phyloP scores from a whole-genome alignment of 2,113 vertebrate genomes.

The Salminus brasiliensis region DNA sequence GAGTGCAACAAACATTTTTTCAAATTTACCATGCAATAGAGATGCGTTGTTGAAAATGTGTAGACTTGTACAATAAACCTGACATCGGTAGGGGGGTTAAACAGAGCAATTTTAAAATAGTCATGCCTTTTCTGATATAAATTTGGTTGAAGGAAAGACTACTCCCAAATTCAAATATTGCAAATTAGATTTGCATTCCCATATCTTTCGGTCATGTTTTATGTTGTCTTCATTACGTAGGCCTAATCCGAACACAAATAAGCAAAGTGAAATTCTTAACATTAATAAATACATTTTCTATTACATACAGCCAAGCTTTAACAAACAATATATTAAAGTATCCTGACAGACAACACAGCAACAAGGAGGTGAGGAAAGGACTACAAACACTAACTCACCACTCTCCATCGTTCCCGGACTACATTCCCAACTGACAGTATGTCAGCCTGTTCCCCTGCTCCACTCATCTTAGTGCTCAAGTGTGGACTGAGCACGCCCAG shows the following conservation, averaged over 20 bases:
- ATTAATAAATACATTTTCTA: not conserved
- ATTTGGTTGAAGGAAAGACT: not conserved
- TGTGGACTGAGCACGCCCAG: slow-evolving; percentile 63
- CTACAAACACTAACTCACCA: slow-evolving; percentile 89
- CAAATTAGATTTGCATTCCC: not conserved
- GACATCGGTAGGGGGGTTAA: not conserved
- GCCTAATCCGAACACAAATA: not conserved
- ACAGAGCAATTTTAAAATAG: not conserved
- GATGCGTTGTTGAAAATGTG: not conserved
- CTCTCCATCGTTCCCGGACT: slow-evolving; percentile 98
- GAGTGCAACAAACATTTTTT: not conserved
- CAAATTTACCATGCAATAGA: not conserved
- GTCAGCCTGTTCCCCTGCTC: slow-evolving; percentile 92
- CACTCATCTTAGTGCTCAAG: slow-evolving; percentile 88
- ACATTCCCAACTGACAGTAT: slow-evolving; percentile 94
- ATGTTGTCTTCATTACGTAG: not conserved
- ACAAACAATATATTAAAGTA: not conserved
- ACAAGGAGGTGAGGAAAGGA: not conserved
- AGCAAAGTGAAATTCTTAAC: not conserved
- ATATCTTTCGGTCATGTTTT: not conserved
- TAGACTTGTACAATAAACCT: not conserved
- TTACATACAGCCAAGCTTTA: not conserved
- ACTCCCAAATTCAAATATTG: not conserved
- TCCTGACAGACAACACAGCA: not conserved
- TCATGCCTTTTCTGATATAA: not conserved